Base-by-base conservation (phyloP, 2,113 vertebrate species). In the Trinectes maculatus region DNA sequence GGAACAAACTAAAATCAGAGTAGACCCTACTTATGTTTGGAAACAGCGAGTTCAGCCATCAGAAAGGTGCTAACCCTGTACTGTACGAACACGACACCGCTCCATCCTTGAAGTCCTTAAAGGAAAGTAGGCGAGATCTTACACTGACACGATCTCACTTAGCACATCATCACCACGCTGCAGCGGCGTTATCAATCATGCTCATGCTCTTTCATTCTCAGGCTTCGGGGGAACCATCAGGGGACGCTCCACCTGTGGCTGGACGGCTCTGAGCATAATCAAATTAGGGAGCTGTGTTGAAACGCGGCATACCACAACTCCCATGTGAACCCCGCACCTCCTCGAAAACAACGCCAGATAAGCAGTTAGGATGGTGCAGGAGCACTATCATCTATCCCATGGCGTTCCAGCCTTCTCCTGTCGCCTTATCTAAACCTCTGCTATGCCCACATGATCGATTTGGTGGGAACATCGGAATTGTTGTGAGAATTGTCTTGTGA, bases 251-350 rank as follows among this genome's bases (percentile, higher is more conserved):
- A 84, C 84, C 79, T 85, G 84, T 29, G 36, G 37, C 22, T 18
- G 52, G 31, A 64, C 64, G 37, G 21, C 36, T 18, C 53, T 53
- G 0, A 26, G 48, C 37, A 12, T 39, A 73, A 63, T 75, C 74
- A n/a, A 40, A 58, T 74, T 47, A 72, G 16, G 36, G 39, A 53
- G 16, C 31, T 29, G 44, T 74, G 66, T 11, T 56, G 63, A 74
- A 74, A 56, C 56, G 40, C 33, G 24, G 15, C 61, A 85, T 75
- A 71, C 65, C 74, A 47, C 49, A 57, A 15, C 61, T 74, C 85
- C 75, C 83, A 33, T 68, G 86, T 74, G 88, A 83, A 68, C 42
- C 61, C 68, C 18, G n/a, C 62, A 12, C 25, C 51, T 51, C 78
- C 63, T 69, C 71, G n/a, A 76, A 22, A 74, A 63, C 69, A 77